Base-by-base conservation (phyloP, 1,140 invertebrate genomes). In the Nasonia longicornis region DNA sequence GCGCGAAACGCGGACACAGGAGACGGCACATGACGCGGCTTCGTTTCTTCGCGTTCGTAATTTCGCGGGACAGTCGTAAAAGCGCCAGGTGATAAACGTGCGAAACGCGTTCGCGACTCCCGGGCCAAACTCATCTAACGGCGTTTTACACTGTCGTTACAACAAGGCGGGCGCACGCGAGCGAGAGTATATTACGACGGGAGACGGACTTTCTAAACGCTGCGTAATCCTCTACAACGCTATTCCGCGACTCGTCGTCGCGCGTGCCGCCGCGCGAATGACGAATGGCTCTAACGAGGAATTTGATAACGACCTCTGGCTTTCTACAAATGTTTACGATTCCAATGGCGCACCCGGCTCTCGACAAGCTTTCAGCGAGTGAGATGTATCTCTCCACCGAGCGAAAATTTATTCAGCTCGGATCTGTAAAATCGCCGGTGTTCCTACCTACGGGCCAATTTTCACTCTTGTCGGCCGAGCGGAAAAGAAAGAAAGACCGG, bases 91-190 rank as follows among this genome's bases (percentile, higher is more conserved):
- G 76, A 45, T 71, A 42, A 71, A 45, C 76, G 76, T 42, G 38
- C 26, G 66, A 14, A 42, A 26, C 67, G 67, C 69, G 67, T 26
- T 2, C 20, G 35, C 10, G 69, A 31, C 69, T n/a, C 10, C 14
- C 63, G 72, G 38, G 77, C 83, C 83, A 84, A 84, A 63, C 69
- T 83, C 83, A 72, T 80, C 83, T 82, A 85, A 45, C 64, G 66
- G 29, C 73, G 70, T 80, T 84, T 84, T 81, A 82, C 81, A 74
- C 74, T 81, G 81, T 81, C 77, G 84, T 84, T 83, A 84, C 76
- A 82, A 69, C 58, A 69, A 74, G 71, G 52, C 70, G 70, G 31
- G 31, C 22, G 79, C 3, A 52, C 3, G 31, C 31, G 31, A 4
- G 31, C 67, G 45, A 45, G 29, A 70, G 66, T 67, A 31, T 67